Evolutionary conservation across 2,113 vertebrate species (phyloP).

Genomic region (Hippocampus barbouri): DNA sequence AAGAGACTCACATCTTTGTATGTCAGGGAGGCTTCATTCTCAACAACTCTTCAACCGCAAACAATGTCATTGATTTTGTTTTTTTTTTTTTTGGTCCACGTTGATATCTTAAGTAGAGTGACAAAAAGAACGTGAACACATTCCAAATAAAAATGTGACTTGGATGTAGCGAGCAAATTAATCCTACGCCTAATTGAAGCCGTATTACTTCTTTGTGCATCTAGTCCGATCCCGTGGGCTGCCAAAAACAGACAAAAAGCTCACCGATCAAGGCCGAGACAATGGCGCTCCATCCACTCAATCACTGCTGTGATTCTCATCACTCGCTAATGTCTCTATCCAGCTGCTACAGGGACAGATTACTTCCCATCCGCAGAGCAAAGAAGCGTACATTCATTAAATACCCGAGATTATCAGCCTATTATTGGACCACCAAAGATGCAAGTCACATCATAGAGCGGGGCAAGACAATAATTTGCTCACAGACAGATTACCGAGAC

Average conservation of each 20-base stretch:
- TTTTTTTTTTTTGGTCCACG: no score
- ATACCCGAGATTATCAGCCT: constrained; percentile 12
- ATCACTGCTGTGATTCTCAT: constrained; percentile 32
- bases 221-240: not conserved
- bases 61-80: not conserved
- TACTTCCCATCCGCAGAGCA: not conserved
- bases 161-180: not conserved
- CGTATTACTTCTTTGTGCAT: not conserved
- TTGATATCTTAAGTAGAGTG: not conserved
- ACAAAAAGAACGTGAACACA: not conserved
- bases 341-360: constrained; percentile 21
- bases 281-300: constrained; percentile 27
- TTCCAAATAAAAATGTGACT: not conserved
- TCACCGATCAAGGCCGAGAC: constrained; percentile 34
- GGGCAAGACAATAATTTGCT: constrained; percentile 21
- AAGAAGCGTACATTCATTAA: constrained; percentile 9
- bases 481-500: constrained; percentile 43
- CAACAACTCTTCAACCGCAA: not conserved
- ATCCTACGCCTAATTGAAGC: not conserved
- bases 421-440: constrained; percentile 26
- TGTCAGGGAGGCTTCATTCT: not conserved
- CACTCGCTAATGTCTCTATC: constrained; percentile 23
- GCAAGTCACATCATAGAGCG: constrained; percentile 15
- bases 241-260: constrained; percentile 31
- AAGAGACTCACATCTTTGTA: not conserved